A percentile compares a stretch with the other conserved stretches of the same genome.
phyloP scores from a whole-genome alignment of 2,888 invertebrate species.

The Cabera pusaria region DNA sequence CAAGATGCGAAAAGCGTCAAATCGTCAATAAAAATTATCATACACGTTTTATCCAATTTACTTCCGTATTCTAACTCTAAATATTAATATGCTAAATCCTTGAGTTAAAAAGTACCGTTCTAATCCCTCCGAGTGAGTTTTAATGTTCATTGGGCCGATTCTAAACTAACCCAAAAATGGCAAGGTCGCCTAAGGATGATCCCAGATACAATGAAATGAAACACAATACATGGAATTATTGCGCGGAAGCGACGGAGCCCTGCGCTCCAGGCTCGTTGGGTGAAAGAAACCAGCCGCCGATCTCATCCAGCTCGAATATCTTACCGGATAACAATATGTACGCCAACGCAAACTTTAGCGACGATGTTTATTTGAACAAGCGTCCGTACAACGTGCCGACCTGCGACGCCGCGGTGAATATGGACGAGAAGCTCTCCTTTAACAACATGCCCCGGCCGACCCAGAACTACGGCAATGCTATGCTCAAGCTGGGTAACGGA shows the following conservation, averaged over 20 bases:
- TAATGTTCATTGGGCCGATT: constrained; percentile 46
- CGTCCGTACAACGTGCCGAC: constrained; percentile 59
- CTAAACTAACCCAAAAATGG: constrained; percentile 70
- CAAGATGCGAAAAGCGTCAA: constrained; percentile 44
- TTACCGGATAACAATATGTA: constrained; percentile 66
- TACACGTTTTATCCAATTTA: constrained; percentile 60
- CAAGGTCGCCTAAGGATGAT: constrained; percentile 80
- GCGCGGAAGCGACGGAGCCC: constrained; percentile 64
- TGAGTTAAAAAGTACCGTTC: constrained; percentile 47
- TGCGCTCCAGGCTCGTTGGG: constrained; percentile 60
- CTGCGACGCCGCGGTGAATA: constrained; percentile 53
- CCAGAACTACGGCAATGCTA: constrained; percentile 71
- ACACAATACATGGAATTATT: constrained; percentile 76
- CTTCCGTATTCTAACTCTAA: constrained; percentile 43
- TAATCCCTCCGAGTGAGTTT: constrained; percentile 36
- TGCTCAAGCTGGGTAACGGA: constrained; percentile 74
- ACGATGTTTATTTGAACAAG: constrained; percentile 71
- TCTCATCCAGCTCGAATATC: constrained; percentile 50
- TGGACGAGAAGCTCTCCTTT: constrained; percentile 61
- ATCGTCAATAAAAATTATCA: constrained; percentile 59
- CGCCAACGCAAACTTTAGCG: constrained; percentile 55
- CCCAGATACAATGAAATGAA: constrained; percentile 71
- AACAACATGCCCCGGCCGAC: constrained; percentile 55
- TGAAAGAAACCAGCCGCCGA: constrained; percentile 59
- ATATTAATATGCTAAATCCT: constrained; percentile 64